Percentiles rank a stretch among this genome's conserved stretches.
Conservation (phyloP, 2,113 vertebrate species). For the Dipodomys merriami region DNA sequence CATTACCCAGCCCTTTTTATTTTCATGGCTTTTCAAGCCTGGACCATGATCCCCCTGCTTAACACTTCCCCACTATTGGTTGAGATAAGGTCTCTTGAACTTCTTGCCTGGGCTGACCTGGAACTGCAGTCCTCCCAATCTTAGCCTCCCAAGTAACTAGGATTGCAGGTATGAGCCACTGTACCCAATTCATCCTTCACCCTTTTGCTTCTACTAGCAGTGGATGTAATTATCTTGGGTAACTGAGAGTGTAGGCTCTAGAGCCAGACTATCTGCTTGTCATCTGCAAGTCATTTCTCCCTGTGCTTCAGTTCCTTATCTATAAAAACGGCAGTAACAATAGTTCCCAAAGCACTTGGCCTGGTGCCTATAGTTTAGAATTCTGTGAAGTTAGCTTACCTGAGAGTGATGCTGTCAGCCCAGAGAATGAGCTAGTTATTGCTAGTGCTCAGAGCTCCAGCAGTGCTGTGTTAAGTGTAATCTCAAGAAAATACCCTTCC, state of each 20-base stretch:
- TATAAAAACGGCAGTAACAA: background rate
- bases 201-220: background rate
- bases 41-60: too few species aligned
- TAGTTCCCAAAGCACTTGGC: background rate
- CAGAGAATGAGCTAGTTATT: background rate
- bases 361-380: background rate
- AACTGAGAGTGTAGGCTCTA: background rate
- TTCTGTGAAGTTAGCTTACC: background rate
- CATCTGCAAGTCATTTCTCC: background rate
- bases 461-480: background rate
- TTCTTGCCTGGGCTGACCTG: too few species aligned
- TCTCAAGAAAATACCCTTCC: background rate
- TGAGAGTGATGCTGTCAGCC: background rate
- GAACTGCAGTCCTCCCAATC: too few species aligned
- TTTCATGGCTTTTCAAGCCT: too few species aligned
- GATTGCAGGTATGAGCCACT: too few species aligned
- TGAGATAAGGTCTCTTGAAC: too few species aligned
- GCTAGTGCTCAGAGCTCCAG: background rate
- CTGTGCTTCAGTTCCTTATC: conserved; percentile 11
- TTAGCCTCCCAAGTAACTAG: too few species aligned
- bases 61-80: too few species aligned
- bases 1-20: too few species aligned
- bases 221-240: background rate
- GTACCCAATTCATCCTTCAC: background rate
- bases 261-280: background rate